Evolutionary conservation across 2,888 invertebrate genomes (phyloP), one percentile per base, ranked within the genome.

Genomic region (Alentia gelatinosa): DNA sequence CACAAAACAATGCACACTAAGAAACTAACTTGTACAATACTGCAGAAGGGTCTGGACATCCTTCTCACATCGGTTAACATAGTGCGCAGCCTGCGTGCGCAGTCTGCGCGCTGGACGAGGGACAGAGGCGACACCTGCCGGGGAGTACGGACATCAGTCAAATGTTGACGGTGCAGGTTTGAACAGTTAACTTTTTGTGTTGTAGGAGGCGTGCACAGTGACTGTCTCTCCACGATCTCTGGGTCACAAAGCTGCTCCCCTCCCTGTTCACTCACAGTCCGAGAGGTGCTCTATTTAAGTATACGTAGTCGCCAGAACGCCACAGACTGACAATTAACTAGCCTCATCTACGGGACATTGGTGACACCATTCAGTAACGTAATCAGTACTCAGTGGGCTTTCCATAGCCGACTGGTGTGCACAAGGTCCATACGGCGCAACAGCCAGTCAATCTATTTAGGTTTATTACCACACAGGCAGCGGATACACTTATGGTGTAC

Each of bases 1-100:
- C 90, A 90, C 90, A 68, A 90, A 90, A 90, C 90, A 90, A 90
- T 90, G 84, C 86, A 86, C 90, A 74, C 90, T 74, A 74, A 47
- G 90, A 90, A 90, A 75, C 90, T 90, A 50, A 47, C 74, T 89
- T 86, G 50, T 47, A 86, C 86, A 86, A 86, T 86, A 86, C 86
- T 86, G 86, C 86, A 86, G 86, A 86, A 86, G 86, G 86, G 86
- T 35, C 30, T 33, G 86, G 86, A 50, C 86, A 86, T 42, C 86
- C 86, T 86, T 86, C 86, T 86, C 86, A 47, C 50, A 47, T 86
- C 12, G 86, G 50, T 86, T 86, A 86, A 86, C 86, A 47, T 86
- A 47, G 42, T 86, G 86, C 83, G 33, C 68, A 68, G 68, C 26
- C 68, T 68, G 68, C 68, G 26, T 68, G 68, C 86, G 30, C 86